A percentile compares a stretch with the other conserved stretches of the same genome.
Evolutionary conservation across 1,140 invertebrate species (phyloP).

Genomic region (Aphelenchoides fujianensis): DNA sequence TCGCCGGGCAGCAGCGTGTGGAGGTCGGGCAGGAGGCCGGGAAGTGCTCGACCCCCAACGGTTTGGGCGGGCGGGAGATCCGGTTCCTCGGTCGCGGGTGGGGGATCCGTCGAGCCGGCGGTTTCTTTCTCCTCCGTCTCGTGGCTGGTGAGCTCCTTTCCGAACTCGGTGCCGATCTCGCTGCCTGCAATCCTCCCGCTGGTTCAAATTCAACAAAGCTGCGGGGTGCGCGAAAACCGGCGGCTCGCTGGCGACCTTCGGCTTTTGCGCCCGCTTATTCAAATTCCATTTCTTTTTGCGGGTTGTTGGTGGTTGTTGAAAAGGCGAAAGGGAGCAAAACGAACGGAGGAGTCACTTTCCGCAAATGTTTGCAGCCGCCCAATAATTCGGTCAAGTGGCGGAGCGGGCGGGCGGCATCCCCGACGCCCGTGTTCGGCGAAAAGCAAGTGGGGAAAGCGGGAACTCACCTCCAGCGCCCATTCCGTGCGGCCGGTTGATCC

Average conservation of each 20-base stretch:
- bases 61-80: neutral
- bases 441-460: too few species aligned
- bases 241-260: too few species aligned
- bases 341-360: too few species aligned
- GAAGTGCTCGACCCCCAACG: neutral
- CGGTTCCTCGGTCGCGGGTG: neutral
- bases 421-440: too few species aligned
- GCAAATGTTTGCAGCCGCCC: too few species aligned
- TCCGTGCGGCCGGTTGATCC: neutral
- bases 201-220: neutral
- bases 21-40: neutral
- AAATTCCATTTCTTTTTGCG: too few species aligned
- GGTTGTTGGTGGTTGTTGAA: too few species aligned
- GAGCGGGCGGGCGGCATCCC: too few species aligned
- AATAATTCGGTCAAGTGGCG: too few species aligned
- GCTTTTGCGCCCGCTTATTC: too few species aligned
- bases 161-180: slow-evolving; percentile 39
- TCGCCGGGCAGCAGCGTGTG: slow-evolving; percentile 10
- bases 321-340: too few species aligned
- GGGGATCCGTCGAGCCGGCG: neutral
- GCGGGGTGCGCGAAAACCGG: neutral
- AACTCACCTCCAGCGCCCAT: too few species aligned
- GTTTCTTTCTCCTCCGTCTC: slow-evolving; percentile 22
- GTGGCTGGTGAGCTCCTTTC: slow-evolving; percentile 36
- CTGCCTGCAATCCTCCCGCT: slow-evolving; percentile 4